Evolutionary conservation across 2,113 vertebrate genomes (phyloP).

Genomic region (Orcinus orca): DNA sequence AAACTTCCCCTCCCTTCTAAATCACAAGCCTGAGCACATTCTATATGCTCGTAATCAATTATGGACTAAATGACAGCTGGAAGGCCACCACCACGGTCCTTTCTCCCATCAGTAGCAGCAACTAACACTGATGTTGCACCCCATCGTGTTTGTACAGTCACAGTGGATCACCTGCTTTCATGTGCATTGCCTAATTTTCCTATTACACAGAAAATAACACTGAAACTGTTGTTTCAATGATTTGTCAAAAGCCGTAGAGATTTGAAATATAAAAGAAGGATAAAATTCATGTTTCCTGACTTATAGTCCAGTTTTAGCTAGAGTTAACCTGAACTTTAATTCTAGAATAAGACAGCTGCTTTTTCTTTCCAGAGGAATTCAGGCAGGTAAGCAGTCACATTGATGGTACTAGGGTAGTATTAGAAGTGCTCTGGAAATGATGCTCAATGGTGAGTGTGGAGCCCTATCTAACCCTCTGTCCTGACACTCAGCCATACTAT

Average conservation of each 20-base stretch:
- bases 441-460: background rate
- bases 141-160: background rate
- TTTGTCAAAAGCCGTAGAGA: background rate
- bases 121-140: background rate
- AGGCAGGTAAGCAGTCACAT: background rate
- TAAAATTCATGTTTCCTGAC: background rate
- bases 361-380: background rate
- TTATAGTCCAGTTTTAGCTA: background rate
- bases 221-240: background rate
- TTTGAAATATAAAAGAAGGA: background rate
- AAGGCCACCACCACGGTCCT: background rate
- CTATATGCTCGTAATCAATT: background rate
- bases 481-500: background rate
- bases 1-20: background rate
- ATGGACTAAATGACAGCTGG: background rate
- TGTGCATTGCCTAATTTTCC: background rate
- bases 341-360: background rate
- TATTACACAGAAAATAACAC: background rate
- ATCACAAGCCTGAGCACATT: background rate
- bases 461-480: background rate
- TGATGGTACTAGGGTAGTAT: background rate
- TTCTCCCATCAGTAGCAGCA: background rate
- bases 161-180: background rate
- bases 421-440: background rate
- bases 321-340: background rate